Conservation (phyloP, 2,797 vertebrate species). For the Ispidina lecontei region DNA sequence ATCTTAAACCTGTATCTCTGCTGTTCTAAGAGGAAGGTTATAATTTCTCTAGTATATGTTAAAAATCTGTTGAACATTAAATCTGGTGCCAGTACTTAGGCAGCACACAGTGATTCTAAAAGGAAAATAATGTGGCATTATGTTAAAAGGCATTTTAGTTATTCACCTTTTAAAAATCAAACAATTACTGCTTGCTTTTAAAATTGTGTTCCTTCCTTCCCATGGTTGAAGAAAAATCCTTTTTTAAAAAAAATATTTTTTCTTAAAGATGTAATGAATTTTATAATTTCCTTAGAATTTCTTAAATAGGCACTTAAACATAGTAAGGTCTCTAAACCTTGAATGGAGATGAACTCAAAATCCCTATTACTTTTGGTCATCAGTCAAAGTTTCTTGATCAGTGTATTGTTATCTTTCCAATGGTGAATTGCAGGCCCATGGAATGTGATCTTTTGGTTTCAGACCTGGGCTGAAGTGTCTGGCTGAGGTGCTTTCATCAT, state of each 20-base stretch:
- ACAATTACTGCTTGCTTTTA: neutral
- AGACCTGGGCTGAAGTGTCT: neutral
- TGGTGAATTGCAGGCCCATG: neutral
- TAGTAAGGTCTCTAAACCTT: neutral
- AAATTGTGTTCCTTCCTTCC: neutral
- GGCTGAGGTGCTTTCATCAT: neutral
- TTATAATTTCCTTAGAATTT: neutral
- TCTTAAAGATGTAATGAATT: neutral
- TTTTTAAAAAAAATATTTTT: neutral
- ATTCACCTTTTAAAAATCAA: neutral
- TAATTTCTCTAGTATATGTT: neutral
- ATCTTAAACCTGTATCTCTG: neutral
- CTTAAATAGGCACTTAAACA: neutral
- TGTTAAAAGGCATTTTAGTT: neutral
- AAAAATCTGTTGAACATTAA: neutral
- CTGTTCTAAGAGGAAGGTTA: neutral
- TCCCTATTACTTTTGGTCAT: neutral
- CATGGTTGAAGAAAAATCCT: neutral
- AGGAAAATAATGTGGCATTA: neutral
- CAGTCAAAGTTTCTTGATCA: neutral
- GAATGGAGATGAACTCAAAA: neutral
- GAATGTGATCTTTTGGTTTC: neutral
- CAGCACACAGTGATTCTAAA: neutral
- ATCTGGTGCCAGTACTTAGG: neutral
- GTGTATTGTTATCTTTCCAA: neutral